These are phyloP conservation scores for Tubulanus polymorphus DNA, from an alignment of 2,888 invertebrate species.

Conservation along the genomic window DNA sequence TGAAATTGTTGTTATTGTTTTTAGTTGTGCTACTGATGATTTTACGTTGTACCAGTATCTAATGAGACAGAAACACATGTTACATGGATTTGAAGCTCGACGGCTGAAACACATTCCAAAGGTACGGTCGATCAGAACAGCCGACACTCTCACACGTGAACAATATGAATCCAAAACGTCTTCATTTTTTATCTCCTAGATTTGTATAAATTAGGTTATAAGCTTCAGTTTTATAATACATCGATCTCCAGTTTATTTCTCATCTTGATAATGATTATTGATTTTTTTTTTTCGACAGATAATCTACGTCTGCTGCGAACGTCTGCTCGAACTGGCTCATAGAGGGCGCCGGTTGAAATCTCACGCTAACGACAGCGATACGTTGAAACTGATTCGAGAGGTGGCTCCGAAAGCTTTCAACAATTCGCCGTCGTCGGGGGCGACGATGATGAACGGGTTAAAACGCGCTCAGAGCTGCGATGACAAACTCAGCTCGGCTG, in stretches of 20 bases:
- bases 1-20: slow-evolving; percentile 8
- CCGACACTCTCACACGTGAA: no score
- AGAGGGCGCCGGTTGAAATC: not conserved
- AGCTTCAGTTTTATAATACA: no score
- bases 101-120: slow-evolving; percentile 73
- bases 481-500: no score
- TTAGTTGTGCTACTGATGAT: slow-evolving; percentile 50
- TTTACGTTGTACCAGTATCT: slow-evolving; percentile 70
- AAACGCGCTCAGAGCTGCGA: no score
- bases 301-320: slow-evolving; percentile 72
- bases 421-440: no score
- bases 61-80: slow-evolving; percentile 66
- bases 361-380: not conserved
- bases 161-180: no score
- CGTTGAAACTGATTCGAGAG: not conserved
- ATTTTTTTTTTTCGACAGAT: slow-evolving; percentile 64
- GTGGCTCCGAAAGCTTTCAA: not conserved
- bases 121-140: no score
- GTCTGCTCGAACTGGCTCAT: slow-evolving; percentile 63
- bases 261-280: no score
- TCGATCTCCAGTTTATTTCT: no score
- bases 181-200: no score
- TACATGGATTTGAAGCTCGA: slow-evolving; percentile 77
- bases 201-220: no score
- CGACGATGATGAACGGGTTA: no score